A percentile compares a stretch with the other conserved stretches of the same genome.
Conservation (phyloP, 2,888 invertebrate species). For the Omphaloscelis lunosa region DNA sequence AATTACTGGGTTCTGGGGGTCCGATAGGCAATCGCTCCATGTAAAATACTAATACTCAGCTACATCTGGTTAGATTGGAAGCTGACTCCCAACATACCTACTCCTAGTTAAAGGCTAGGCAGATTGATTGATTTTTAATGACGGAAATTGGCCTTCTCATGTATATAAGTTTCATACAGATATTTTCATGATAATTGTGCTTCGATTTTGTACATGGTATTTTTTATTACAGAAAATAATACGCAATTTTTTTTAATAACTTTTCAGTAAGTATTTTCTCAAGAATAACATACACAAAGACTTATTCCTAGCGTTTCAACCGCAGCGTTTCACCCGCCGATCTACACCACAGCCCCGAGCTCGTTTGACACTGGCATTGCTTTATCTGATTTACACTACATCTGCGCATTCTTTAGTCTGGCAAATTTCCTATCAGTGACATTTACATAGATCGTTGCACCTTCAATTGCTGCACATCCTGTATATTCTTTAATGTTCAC, state of each 20-base stretch:
- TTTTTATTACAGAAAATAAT: not conserved
- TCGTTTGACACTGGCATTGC: constrained; percentile 64
- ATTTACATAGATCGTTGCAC: constrained; percentile 69
- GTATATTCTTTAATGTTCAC: constrained; percentile 36
- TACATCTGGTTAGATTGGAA: no score
- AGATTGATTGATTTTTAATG: not conserved
- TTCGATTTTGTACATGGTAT: not conserved
- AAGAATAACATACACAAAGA: not conserved
- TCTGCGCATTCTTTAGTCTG: constrained; percentile 78
- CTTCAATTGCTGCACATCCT: constrained; percentile 52
- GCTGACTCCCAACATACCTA: no score
- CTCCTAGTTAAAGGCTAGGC: no score
- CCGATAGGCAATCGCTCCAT: no score
- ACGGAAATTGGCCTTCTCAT: not conserved
- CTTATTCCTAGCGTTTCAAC: constrained; percentile 10
- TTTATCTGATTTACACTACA: constrained; percentile 81
- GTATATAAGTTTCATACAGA: not conserved
- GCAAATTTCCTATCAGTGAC: constrained; percentile 77
- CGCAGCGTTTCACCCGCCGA: constrained; percentile 44
- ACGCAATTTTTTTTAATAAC: not conserved
- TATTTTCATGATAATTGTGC: not conserved
- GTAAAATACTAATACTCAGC: no score
- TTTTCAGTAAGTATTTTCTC: not conserved
- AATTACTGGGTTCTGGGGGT: not conserved
- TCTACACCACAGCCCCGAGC: constrained; percentile 17